phyloP scores from a whole-genome alignment of 2,888 invertebrate species.

The Ophion ellenae region DNA sequence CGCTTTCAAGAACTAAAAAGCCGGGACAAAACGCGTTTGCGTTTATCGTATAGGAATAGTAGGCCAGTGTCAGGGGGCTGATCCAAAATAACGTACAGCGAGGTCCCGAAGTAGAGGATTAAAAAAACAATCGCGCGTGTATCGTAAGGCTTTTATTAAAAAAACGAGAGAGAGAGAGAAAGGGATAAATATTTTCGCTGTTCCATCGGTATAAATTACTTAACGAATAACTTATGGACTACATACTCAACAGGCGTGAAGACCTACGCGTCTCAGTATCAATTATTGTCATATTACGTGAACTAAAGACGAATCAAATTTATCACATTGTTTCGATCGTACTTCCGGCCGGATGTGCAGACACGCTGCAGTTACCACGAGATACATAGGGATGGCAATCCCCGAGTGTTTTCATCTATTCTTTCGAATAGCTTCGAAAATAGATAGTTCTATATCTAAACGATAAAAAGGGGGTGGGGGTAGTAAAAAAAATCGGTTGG shows the following conservation, averaged over 20 bases:
- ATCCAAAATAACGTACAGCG: too few relatives aligned
- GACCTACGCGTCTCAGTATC: neutral
- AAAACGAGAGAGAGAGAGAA: slow-evolving; percentile 6
- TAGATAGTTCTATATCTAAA: neutral
- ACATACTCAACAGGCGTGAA: neutral
- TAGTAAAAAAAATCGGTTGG: neutral
- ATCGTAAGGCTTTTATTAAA: slow-evolving; percentile 9
- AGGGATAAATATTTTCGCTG: slow-evolving; percentile 10
- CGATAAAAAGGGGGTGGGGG: neutral
- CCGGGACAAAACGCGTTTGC: too few relatives aligned
- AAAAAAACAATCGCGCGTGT: neutral
- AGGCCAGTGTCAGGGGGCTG: too few relatives aligned
- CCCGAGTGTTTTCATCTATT: neutral
- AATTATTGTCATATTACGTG: neutral
- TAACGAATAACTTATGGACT: slow-evolving; percentile 33
- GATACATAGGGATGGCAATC: slow-evolving; percentile 1
- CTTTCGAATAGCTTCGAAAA: neutral
- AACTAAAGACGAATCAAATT: slow-evolving; percentile 33
- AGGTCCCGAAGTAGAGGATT: neutral
- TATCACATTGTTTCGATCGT: slow-evolving; percentile 57
- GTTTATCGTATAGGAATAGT: too few relatives aligned
- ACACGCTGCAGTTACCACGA: neutral
- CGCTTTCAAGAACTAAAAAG: too few relatives aligned
- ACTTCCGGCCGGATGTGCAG: slow-evolving; percentile 36
- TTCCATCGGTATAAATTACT: slow-evolving; percentile 54